Evolutionary conservation across 2,888 invertebrate genomes (phyloP).

Genomic region (Agriotes lineatus): DNA sequence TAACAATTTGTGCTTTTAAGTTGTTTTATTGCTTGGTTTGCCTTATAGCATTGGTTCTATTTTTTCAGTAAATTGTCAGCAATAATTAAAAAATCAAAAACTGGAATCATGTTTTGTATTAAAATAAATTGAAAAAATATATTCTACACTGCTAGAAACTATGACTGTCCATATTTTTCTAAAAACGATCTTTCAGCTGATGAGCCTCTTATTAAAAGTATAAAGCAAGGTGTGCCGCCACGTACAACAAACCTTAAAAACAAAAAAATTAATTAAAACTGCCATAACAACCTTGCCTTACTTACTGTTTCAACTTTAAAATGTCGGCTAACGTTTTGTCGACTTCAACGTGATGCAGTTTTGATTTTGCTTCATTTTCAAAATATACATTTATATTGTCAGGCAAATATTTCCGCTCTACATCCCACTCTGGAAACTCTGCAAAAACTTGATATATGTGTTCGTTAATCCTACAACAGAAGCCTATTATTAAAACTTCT

Average conservation of each 20-base stretch:
- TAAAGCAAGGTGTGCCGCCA: slow-evolving; percentile 77
- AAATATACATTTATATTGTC: slow-evolving; percentile 78
- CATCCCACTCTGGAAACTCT: slow-evolving; percentile 81
- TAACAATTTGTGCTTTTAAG: too few species aligned
- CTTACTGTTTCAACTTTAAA: slow-evolving; percentile 71
- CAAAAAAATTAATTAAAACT: slow-evolving; percentile 19
- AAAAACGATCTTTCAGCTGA: slow-evolving; percentile 64
- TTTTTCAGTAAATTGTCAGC: too few species aligned
- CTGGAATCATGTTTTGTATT: too few species aligned
- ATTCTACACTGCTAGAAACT: not conserved
- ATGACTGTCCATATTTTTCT: slow-evolving; percentile 11
- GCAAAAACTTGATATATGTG: slow-evolving; percentile 77
- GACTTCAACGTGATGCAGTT: slow-evolving; percentile 71
- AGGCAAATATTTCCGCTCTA: slow-evolving; percentile 72
- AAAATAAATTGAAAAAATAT: not conserved
- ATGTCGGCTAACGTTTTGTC: slow-evolving; percentile 72
- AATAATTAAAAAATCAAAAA: too few species aligned
- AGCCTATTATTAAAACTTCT: not conserved
- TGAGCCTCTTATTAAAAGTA: slow-evolving; percentile 72
- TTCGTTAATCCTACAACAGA: slow-evolving; percentile 68
- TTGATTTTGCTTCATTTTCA: slow-evolving; percentile 74
- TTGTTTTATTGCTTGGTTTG: too few species aligned
- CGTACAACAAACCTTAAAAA: slow-evolving; percentile 71
- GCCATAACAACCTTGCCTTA: slow-evolving; percentile 23
- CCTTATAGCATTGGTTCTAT: too few species aligned